phyloP scores from a whole-genome alignment of 2,888 invertebrate genomes.

The Cremastinae sp. region DNA sequence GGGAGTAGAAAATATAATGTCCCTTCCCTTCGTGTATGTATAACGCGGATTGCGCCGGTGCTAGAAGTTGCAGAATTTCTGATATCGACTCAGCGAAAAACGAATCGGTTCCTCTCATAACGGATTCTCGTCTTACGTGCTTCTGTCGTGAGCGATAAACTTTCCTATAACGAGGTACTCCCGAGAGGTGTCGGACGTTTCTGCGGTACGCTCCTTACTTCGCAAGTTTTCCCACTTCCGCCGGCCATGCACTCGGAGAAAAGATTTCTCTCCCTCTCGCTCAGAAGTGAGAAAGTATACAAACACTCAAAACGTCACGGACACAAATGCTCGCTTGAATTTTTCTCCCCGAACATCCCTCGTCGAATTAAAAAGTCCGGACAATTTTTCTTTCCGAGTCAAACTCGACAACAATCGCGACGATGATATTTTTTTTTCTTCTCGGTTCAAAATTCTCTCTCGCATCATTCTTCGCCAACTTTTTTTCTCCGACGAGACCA shows the following conservation, averaged over 20 bases:
- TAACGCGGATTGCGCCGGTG: conserved; percentile 5
- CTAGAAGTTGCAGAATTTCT: conserved; percentile 37
- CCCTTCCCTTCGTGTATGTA: neutral
- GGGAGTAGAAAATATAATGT: neutral
- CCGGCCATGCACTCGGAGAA: conserved; percentile 7
- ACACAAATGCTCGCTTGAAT: neutral
- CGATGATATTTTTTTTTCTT: conserved; percentile 34
- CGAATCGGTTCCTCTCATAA: conserved; percentile 56
- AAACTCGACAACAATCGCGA: conserved; percentile 46
- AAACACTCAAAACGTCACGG: conserved; percentile 5
- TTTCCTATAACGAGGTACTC: conserved; percentile 64
- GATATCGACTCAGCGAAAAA: conserved; percentile 50
- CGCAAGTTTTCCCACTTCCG: conserved; percentile 46
- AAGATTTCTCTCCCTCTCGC: conserved; percentile 8
- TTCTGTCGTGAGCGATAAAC: conserved; percentile 61
- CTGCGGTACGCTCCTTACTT: conserved; percentile 44
- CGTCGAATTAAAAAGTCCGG: conserved; percentile 64
- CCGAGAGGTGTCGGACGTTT: conserved; percentile 60
- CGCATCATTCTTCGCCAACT: neutral
- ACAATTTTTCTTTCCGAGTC: conserved; percentile 57
- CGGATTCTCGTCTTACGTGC: conserved; percentile 62
- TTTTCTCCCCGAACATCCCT: conserved; percentile 55
- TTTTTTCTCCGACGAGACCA: neutral
- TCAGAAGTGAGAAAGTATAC: neutral
- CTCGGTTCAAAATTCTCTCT: conserved; percentile 31